Evolutionary conservation across 2,113 vertebrate species (phyloP).

Genomic region (Pachyramphus minor): DNA sequence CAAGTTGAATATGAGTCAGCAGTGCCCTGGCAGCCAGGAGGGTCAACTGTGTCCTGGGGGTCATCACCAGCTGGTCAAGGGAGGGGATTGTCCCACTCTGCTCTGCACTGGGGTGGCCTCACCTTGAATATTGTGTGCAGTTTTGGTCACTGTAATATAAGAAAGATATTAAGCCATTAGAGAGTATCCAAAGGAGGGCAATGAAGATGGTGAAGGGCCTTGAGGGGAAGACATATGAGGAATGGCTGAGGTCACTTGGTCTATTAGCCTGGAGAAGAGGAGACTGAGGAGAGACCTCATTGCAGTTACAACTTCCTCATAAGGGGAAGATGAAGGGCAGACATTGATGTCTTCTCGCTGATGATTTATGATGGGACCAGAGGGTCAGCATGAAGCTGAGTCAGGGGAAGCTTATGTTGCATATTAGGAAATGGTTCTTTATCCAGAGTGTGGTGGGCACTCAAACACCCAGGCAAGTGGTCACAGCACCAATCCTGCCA

Average conservation of each 20-base stretch:
- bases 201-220: not conserved
- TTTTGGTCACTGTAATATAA: not conserved
- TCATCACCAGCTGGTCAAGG: accelerated
- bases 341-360: not conserved
- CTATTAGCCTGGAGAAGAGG: not conserved
- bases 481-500: not conserved
- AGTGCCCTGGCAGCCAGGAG: not conserved
- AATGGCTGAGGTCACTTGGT: not conserved
- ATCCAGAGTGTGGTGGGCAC: not conserved
- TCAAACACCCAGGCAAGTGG: too few relatives aligned
- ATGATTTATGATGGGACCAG: not conserved
- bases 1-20: not conserved
- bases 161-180: not conserved
- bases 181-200: not conserved
- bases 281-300: not conserved
- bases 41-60: accelerated
- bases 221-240: not conserved
- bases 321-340: not conserved
- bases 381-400: not conserved
- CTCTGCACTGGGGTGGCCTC: not conserved
- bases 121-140: not conserved
- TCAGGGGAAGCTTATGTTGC: not conserved
- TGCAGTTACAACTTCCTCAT: not conserved
- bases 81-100: not conserved
- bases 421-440: not conserved